Conservation (phyloP, 2,888 invertebrate genomes). For the Lordiphosa fenestrarum region DNA sequence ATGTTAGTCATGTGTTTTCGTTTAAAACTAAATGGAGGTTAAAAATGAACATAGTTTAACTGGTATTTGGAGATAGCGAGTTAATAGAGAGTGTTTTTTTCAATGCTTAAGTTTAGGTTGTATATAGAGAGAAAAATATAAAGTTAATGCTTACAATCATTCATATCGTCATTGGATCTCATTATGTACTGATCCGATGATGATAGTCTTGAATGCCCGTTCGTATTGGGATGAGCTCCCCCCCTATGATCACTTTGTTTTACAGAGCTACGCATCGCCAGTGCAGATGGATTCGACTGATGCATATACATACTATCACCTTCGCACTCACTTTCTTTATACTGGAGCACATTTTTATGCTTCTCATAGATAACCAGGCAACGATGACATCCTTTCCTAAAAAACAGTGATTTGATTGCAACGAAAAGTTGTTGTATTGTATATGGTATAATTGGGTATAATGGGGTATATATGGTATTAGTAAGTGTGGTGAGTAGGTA, state of each 20-base stretch:
- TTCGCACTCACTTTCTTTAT: constrained; percentile 96
- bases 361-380: constrained; percentile 98
- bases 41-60: constrained; percentile 31
- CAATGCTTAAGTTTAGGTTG: constrained; percentile 52
- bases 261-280: constrained; percentile 81
- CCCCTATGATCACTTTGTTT: constrained; percentile 81
- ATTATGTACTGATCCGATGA: constrained; percentile 82
- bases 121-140: constrained; percentile 56
- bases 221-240: constrained; percentile 82
- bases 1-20: constrained; percentile 67
- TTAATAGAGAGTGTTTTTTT: constrained; percentile 49
- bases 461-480: constrained; percentile 14
- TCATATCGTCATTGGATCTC: constrained; percentile 81
- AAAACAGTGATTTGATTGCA: constrained; percentile 77
- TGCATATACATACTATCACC: constrained; percentile 82
- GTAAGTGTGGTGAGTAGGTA: constrained; percentile 16
- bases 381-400: constrained; percentile 94
- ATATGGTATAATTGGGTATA: constrained; percentile 31
- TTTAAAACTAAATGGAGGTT: constrained; percentile 43
- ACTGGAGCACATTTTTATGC: constrained; percentile 96
- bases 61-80: constrained; percentile 64
- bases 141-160: constrained; percentile 81
- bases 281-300: constrained; percentile 81
- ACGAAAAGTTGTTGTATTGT: constrained; percentile 55
- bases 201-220: constrained; percentile 81